phyloP scores from a whole-genome alignment of 2,113 vertebrate genomes.

The Gadus chalcogrammus region DNA sequence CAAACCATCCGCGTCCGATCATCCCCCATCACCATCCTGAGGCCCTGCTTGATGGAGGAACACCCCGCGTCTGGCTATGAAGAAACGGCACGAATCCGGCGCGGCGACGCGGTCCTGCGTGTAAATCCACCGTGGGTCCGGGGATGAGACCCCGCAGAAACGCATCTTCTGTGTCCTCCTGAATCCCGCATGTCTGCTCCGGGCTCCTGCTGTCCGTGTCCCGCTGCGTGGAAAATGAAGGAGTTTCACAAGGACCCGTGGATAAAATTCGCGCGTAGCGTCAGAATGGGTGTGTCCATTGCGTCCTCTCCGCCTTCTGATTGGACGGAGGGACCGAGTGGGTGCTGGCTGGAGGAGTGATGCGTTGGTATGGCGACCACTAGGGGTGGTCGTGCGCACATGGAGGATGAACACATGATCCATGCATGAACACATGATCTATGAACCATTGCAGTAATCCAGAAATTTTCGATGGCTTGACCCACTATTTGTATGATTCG shows the following conservation, averaged over 20 bases:
- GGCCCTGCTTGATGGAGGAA: too few species aligned
- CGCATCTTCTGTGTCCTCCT: too few species aligned
- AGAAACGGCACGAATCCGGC: too few species aligned
- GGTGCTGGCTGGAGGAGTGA: neutral
- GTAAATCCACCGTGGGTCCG: too few species aligned
- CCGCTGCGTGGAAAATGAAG: conserved; percentile 37
- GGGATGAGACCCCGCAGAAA: too few species aligned
- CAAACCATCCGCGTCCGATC: too few species aligned
- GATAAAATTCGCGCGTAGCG: conserved; percentile 61
- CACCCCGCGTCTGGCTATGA: too few species aligned
- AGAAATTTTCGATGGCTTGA: too few species aligned
- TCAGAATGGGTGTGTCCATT: conserved; percentile 39
- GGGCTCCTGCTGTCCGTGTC: neutral
- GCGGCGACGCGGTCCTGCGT: too few species aligned
- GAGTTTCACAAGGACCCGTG: conserved; percentile 41
- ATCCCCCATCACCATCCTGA: too few species aligned
- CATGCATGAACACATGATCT: neutral
- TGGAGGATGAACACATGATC: neutral
- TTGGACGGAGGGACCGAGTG: conserved; percentile 35
- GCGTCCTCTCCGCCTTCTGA: neutral
- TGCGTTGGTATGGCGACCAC: neutral
- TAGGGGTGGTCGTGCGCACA: neutral
- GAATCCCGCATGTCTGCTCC: neutral
- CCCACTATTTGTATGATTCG: too few species aligned
- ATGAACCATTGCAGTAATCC: neutral